Base-by-base conservation (phyloP, 2,797 vertebrate species). In the Triplophysa yarkandensis region DNA sequence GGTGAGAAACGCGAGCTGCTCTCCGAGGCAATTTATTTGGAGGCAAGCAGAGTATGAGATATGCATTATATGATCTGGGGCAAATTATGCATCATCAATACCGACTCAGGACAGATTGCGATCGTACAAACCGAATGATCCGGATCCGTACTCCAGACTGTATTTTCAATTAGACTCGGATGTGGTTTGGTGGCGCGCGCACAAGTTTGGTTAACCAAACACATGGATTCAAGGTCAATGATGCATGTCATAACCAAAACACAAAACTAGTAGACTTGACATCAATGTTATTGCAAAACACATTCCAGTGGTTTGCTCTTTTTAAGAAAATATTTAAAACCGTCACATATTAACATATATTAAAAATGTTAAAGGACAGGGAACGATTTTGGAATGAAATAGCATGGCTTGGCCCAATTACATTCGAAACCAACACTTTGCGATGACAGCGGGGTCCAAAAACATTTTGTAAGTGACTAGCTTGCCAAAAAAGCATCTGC, bases 41-140 rank as follows among this genome's bases (percentile, higher is more conserved):
- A 54, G 52, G 25, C 52, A 54, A 54, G 52, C 52, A 54, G 23
- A 28, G 23, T 14, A 54, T 54, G 52, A 27, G 52, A 54, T 54
- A 28, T 54, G 52, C 23, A 27, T 28, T 54, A 54, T 27, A 54
- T 28, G 52, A 54, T 54, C 25, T 7, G 52, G 25, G 25, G 25
- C 52, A 28, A 27, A 54, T 54, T 54, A 54, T 54, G 52, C 23
- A 54, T 54, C 52, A 54, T 54, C 23, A 54, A 54, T 54, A 54
- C 21, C 11, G 1, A 54, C 25, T 27, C 25, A 54, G 25, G 50
- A 54, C 13, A 54, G 50, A 25, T 52, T 25, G 50, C 1, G 4
- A 25, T 50, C 7, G 6, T 25, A 6, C 23, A 27, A 27, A 16
- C 10, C 25, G 13, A 5, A 7, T 16, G 19, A 54, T 54, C 25